Conservation (phyloP, 2,797 vertebrate species). For the Labeo calbasu region DNA sequence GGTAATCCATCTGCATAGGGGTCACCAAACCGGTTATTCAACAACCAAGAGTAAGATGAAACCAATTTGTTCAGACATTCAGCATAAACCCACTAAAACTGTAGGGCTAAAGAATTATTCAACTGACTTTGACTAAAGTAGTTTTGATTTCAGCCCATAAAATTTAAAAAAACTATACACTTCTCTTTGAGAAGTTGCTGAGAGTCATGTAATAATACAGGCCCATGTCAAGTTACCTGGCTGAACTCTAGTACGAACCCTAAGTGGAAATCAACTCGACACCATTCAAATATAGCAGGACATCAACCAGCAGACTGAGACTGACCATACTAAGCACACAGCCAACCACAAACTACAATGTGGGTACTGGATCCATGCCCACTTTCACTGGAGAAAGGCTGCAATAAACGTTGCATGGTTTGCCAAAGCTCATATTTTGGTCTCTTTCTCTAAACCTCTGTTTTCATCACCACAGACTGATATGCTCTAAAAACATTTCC, state of each 20-base stretch:
- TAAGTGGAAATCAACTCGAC: slow-evolving; percentile 22
- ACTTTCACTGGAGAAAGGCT: slow-evolving; percentile 7
- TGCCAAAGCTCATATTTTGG: slow-evolving; percentile 8
- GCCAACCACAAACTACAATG: slow-evolving; percentile 22
- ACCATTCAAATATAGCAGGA: slow-evolving; percentile 14
- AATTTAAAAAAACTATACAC: not conserved
- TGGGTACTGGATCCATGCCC: slow-evolving; percentile 13
- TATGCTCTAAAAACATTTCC: slow-evolving; percentile 1
- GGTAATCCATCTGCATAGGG: slow-evolving; percentile 27
- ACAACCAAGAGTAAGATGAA: slow-evolving; percentile 40
- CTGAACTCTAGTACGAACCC: slow-evolving; percentile 9
- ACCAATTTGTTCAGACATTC: not conserved
- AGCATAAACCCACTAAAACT: not conserved
- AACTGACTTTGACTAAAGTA: not conserved
- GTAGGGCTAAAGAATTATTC: not conserved
- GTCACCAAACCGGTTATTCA: slow-evolving; percentile 59
- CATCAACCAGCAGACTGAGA: slow-evolving; percentile 29
- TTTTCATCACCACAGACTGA: not conserved
- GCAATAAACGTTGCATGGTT: not conserved
- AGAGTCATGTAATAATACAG: not conserved
- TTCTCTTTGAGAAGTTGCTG: not conserved
- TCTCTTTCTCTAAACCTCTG: not conserved
- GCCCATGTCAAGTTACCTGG: slow-evolving; percentile 6
- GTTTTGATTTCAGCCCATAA: not conserved
- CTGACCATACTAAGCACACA: slow-evolving; percentile 12